A percentile compares a stretch with the other conserved stretches of the same genome.
Conservation (phyloP, 53 echinoderm and acorn worm genomes). For the Echinometra lucunter region DNA sequence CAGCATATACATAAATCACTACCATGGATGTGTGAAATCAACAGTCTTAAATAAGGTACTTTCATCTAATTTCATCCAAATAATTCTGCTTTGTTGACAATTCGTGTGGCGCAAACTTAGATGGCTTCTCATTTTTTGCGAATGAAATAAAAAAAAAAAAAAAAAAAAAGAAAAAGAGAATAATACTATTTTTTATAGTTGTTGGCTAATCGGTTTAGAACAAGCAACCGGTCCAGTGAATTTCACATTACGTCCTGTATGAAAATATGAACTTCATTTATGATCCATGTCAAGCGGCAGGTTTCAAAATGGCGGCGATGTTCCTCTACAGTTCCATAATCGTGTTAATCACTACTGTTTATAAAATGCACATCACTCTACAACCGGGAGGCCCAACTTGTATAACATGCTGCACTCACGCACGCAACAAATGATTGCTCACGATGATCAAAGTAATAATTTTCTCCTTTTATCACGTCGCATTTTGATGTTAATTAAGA, state of each 20-base stretch:
- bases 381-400: not conserved
- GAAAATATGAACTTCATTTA: not conserved
- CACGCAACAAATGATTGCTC: not conserved
- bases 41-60: too few relatives aligned
- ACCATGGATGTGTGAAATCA: too few relatives aligned
- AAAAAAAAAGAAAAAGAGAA: too few relatives aligned
- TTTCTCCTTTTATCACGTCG: not conserved
- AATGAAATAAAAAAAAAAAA: not conserved
- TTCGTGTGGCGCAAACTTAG: not conserved
- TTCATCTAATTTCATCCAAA: not conserved
- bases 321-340: too few relatives aligned
- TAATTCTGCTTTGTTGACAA: not conserved
- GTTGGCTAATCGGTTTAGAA: not conserved
- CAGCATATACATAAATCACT: too few relatives aligned
- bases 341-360: not conserved
- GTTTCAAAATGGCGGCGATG: slow-evolving; percentile 28
- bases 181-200: not conserved
- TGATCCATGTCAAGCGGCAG: not conserved
- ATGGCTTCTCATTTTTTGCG: not conserved
- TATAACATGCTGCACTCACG: not conserved
- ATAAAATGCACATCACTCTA: not conserved
- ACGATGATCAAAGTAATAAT: not conserved
- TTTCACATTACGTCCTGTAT: not conserved
- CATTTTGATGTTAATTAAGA: slow-evolving; percentile 24
- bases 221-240: not conserved